Evolutionary conservation across 2,888 invertebrate genomes (phyloP), one percentile per base, ranked within the genome.

Genomic region (Cynaeus angustus): DNA sequence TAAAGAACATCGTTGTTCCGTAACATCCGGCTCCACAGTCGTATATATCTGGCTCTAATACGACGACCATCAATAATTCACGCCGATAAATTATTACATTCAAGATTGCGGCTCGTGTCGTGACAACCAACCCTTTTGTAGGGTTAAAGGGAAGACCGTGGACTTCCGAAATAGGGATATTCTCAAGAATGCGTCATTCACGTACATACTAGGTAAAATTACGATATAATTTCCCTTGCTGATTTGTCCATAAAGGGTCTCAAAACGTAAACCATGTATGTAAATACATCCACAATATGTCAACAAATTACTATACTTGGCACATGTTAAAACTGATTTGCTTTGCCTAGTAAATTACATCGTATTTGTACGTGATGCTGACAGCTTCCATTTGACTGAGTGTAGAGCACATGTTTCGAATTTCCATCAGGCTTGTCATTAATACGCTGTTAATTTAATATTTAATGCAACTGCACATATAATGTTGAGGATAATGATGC

Each of bases 61-160:
- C 68, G 66, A 62, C 53, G 59, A 52, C 70, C 72, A 71, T 72
- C 72, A 72, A 76, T 74, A 74, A 72, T 74, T 76, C 74, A 72
- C 69, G 67, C 66, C 72, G 67, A 74, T 72, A 72, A 74, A 75
- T 75, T 75, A 72, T 73, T 74, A 67, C 70, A 65, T 68, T 73
- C 64, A 70, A 75, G 72, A 72, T 72, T 75, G 75, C 58, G 67
- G 66, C 59, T 66, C 53, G 68, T 68, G 66, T 62, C 48, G 55
- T 41, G 37, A 14, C 56, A 41, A 56, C 53, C 56, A 41, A 56
- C 53, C 46, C 41, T 48, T 56, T 26, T 45, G 53, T 21, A 13
- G 26, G 55, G 55, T 45, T 55, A 68, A 10, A 33, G 13, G 9
- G 48, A 59, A 45, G 37, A 43, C 45, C 30, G 50, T 50, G 62